phyloP scores from a whole-genome alignment of 2,888 invertebrate species.

The Caenorhabditis sp. region DNA sequence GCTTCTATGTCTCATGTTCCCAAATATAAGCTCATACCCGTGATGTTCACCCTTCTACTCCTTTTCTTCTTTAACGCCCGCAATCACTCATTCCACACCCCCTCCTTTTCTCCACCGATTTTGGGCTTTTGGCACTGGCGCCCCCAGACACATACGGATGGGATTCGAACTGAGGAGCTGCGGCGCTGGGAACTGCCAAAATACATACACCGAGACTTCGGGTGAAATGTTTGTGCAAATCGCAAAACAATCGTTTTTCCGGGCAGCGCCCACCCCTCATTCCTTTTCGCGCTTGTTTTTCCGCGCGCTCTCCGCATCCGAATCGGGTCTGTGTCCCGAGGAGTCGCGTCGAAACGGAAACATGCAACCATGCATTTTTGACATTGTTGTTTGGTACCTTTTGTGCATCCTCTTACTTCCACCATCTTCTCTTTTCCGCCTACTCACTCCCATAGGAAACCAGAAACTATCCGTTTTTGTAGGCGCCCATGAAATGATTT shows the following conservation, averaged over 20 bases:
- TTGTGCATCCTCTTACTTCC: slow-evolving; percentile 51
- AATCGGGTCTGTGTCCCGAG: slow-evolving; percentile 50
- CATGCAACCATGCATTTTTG: slow-evolving; percentile 65
- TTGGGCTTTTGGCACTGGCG: slow-evolving; percentile 22
- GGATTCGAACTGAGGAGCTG: slow-evolving; percentile 33
- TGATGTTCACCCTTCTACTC: slow-evolving; percentile 21
- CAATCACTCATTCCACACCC: slow-evolving; percentile 33
- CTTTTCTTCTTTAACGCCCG: slow-evolving; percentile 33
- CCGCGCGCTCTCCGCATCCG: slow-evolving; percentile 42
- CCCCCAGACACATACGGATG: slow-evolving; percentile 16
- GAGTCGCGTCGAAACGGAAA: slow-evolving; percentile 45
- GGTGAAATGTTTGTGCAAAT: slow-evolving; percentile 62
- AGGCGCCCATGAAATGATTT: background rate
- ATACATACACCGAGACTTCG: slow-evolving; percentile 14
- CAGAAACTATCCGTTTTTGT: slow-evolving; percentile 45
- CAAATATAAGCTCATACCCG: slow-evolving; percentile 47
- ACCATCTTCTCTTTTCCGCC: slow-evolving; percentile 31
- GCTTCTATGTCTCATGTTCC: slow-evolving; percentile 24
- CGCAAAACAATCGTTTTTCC: slow-evolving; percentile 62
- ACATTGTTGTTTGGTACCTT: slow-evolving; percentile 61
- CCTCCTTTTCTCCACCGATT: slow-evolving; percentile 40
- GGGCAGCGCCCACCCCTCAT: slow-evolving; percentile 27
- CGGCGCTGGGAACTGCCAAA: slow-evolving; percentile 3
- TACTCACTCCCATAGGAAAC: slow-evolving; percentile 24
- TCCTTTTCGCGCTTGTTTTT: slow-evolving; percentile 49